phyloP scores from a whole-genome alignment of 2,113 vertebrate genomes.

The Meleagris gallopavo region DNA sequence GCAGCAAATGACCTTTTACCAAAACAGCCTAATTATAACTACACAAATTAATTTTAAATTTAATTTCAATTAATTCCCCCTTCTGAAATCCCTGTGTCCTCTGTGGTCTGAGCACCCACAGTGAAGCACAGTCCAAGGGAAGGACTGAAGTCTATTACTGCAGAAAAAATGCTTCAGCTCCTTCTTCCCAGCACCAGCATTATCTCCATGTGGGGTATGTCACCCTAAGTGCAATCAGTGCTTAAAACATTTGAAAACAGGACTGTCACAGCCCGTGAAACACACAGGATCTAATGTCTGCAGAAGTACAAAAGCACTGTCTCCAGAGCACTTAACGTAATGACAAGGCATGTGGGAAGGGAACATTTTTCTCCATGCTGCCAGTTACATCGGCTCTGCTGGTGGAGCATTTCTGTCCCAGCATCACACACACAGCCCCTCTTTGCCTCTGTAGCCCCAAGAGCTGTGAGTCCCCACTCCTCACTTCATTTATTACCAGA shows the following conservation, averaged over 20 bases:
- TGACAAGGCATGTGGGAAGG: slow-evolving; percentile 41
- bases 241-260: slow-evolving; percentile 39
- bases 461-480: background rate
- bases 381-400: background rate
- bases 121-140: background rate
- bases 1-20: background rate
- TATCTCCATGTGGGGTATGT: background rate
- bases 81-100: background rate
- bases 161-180: background rate
- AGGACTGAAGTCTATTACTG: background rate
- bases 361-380: slow-evolving; percentile 8
- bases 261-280: slow-evolving; percentile 31
- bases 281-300: background rate
- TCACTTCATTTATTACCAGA: background rate
- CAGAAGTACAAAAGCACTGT: slow-evolving; percentile 51
- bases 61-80: background rate
- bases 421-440: background rate
- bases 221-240: background rate
- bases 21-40: background rate
- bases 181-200: background rate
- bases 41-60: background rate
- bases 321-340: slow-evolving; percentile 51
- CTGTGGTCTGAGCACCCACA: background rate
- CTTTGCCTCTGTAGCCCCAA: background rate
- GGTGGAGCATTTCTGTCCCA: background rate